Base-by-base conservation (phyloP, 1,140 invertebrate genomes). In the Hirudo medicinalis region DNA sequence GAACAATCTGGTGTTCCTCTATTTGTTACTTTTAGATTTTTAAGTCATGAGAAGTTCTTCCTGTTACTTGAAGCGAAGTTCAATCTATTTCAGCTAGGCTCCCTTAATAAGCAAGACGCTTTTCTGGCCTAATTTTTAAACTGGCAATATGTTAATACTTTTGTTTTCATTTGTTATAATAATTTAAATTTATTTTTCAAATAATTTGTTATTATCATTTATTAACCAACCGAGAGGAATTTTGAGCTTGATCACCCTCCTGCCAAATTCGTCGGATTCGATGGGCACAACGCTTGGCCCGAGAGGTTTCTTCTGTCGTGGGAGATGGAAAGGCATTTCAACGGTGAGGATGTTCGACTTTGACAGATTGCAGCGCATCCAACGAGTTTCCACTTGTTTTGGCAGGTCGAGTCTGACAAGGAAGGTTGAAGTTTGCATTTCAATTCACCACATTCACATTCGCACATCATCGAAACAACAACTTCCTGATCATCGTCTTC, bases 251-350 rank as follows among this genome's bases (percentile, higher is more conserved):
- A 74, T 74, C 49, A 68, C 54, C 9, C 73, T 55, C 15, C 70
- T 36, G n/a, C 73, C 73, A 66, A 71, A 55, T 17, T 19, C 36
- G 53, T 72, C 73, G 2, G 29, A 49, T 32, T 67, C 36, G 54
- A 74, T 74, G 25, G 73, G 73, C 11, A 71, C 57, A 43, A 74
- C 70, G 43, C 66, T 71, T 27, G 73, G 70, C 3, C 73, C 73
- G 20, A 43, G 22, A 36, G 73, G 73, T 22, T 67, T 60, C 27
- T 49, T 60, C 36, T 71, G 70, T 17, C 70, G 55, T 15, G 73
- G 73, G 8, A 74, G 69, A 54, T 74, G 73, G 63, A 74, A 74
- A 13, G 73, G 73, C 73, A 74, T 74, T 69, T 74, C 73, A 19
- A 74, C 32, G 20, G 70, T 74, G 17, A 74, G 32, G n/a, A 74